Base-by-base conservation (phyloP, 2,113 vertebrate genomes). In the Bostrychus sinensis region DNA sequence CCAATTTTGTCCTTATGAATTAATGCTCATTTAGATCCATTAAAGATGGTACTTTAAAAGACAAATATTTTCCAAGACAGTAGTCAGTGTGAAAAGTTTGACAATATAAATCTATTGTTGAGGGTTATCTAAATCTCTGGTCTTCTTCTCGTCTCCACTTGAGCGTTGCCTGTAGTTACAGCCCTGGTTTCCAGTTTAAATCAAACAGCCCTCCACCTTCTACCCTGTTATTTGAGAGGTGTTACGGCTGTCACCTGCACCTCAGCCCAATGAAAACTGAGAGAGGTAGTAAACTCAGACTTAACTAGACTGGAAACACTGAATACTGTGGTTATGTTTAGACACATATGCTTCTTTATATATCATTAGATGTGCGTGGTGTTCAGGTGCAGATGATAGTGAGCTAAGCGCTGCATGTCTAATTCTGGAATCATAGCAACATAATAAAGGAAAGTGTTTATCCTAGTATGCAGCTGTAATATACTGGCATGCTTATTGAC, bases 151-250 rank as follows among this genome's bases (percentile, higher is more conserved):
- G 30, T 32, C 30, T 32, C 30, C 30, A 45, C 11, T 10, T 25
- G 20, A n/a, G 13, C 25, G 9, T 28, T 51, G 3, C 13, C 16
- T 51, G 14, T n/a, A 48, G 20, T 25, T n/a, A n/a, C 23, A 51
- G 3, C 14, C 7, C 25, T 28, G 13, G 23, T 14, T 26, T n/a
- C 22, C 45, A 14, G 22, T 51, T 9, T 8, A 76, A 86, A 64
- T 66, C 43, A 37, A 51, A 66, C 37, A 19, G 58, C 45, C 66
- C 48, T 46, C 36, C 59, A 48, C 46, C 22, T 22, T 32, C 5
- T 20, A 57, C 77, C 72, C 45, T 74, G 77, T 73, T 59, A 82
- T 81, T 54, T 73, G 66, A 78, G 77, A 66, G 48, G 45, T 57
- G 53, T 57, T 66, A 45, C 48, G 34, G 62, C 75, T 13, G 37